Evolutionary conservation across 2,797 vertebrate species (phyloP).

Genomic region (Mus caroli): DNA sequence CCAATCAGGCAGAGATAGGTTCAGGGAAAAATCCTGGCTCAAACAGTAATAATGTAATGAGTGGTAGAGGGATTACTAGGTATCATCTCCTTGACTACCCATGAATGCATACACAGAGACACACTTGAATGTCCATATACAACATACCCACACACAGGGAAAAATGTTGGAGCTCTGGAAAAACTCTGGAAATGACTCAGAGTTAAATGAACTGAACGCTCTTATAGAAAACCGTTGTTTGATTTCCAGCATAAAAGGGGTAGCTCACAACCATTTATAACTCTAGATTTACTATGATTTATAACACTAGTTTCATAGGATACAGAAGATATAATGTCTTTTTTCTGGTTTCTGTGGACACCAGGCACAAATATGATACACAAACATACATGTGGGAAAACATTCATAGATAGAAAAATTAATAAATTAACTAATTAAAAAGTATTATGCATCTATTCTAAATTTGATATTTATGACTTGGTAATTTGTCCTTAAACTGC

Average conservation of each 20-base stretch:
- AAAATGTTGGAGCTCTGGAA: neutral
- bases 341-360: neutral
- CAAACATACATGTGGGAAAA: neutral
- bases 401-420: neutral
- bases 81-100: rapidly evolving
- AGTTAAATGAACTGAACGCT: neutral
- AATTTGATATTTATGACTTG: constrained; percentile 13
- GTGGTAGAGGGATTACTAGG: neutral
- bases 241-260: neutral
- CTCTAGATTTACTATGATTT: neutral
- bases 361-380: neutral
- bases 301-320: neutral
- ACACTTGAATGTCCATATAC: neutral
- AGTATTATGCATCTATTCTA: neutral
- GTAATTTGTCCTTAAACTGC: constrained; percentile 43
- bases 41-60: neutral
- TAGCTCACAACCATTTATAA: neutral
- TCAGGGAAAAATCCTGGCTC: neutral
- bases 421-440: neutral
- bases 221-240: neutral
- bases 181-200: no score
- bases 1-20: neutral
- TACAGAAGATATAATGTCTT: neutral
- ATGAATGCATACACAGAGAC: neutral
- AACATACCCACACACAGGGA: no score